Evolutionary conservation across 2,113 vertebrate genomes (phyloP).

Genomic region (Vidua macroura): DNA sequence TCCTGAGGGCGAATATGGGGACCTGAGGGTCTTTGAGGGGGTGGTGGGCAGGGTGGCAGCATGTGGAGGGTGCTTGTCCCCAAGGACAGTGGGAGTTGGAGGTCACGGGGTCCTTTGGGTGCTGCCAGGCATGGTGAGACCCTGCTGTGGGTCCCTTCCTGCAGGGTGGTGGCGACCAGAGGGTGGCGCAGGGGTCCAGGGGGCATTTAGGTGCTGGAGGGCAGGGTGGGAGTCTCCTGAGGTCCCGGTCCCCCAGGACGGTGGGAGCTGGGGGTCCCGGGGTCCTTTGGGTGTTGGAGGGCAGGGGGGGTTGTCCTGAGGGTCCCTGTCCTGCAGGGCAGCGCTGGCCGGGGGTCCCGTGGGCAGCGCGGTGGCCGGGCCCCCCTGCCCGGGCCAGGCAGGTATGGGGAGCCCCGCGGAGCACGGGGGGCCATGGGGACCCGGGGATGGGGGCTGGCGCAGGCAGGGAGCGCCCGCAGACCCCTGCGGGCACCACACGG

Average conservation of each 20-base stretch:
- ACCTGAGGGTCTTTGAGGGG: background rate
- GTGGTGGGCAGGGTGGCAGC: background rate
- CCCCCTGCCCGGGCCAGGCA: background rate
- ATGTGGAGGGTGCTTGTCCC: background rate
- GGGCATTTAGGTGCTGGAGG: background rate
- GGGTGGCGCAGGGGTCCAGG: background rate
- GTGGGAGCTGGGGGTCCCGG: background rate
- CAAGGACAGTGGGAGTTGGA: background rate
- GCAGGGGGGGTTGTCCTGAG: background rate
- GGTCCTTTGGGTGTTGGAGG: background rate
- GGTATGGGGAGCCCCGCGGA: background rate
- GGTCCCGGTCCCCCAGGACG: background rate
- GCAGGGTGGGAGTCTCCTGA: background rate
- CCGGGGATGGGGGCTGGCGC: background rate
- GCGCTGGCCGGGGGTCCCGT: background rate
- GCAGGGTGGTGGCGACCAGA: background rate
- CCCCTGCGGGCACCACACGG: background rate
- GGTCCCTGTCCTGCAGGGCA: background rate
- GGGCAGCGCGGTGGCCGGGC: fast-evolving
- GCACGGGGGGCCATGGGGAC: fast-evolving
- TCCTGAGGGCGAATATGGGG: background rate
- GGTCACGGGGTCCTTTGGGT: background rate
- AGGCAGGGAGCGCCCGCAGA: background rate
- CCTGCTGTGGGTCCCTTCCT: background rate
- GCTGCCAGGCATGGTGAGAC: background rate